Evolutionary conservation across 2,113 vertebrate species (phyloP).

Genomic region (Apodemus speciosus): DNA sequence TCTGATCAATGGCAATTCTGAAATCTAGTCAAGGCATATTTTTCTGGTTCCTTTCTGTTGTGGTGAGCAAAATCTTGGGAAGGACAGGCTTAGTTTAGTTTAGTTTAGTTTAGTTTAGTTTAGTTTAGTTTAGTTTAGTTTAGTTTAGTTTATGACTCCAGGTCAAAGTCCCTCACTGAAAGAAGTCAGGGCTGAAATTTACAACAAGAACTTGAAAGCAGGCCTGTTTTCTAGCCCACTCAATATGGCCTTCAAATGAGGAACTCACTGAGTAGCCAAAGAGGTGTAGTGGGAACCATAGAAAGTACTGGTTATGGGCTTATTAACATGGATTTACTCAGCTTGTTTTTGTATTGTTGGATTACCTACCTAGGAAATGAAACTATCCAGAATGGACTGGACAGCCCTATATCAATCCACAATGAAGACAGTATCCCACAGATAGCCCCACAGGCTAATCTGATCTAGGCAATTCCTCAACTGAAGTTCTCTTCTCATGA

Average conservation of each 20-base stretch:
- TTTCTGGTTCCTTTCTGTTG: neutral
- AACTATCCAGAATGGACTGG: too few species aligned
- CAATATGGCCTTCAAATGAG: neutral
- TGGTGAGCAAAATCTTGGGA: neutral
- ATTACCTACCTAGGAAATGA: neutral
- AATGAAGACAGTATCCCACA: neutral
- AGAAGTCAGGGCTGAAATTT: neutral
- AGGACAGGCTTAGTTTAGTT: neutral
- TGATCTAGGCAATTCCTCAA: neutral
- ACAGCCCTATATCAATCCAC: neutral
- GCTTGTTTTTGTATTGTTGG: neutral
- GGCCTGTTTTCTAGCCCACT: neutral
- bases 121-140: neutral
- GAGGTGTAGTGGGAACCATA: neutral
- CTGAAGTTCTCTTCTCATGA: neutral
- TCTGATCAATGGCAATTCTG: constrained; percentile 9
- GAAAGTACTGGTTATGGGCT: too few species aligned
- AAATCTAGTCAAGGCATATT: neutral
- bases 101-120: neutral
- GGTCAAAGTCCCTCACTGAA: neutral
- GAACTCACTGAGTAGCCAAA: neutral
- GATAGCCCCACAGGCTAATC: neutral
- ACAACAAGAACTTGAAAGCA: neutral
- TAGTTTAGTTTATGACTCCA: neutral
- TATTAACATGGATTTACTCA: too few species aligned